phyloP scores from a whole-genome alignment of 2,888 invertebrate species.

The Adelognathus sp. region DNA sequence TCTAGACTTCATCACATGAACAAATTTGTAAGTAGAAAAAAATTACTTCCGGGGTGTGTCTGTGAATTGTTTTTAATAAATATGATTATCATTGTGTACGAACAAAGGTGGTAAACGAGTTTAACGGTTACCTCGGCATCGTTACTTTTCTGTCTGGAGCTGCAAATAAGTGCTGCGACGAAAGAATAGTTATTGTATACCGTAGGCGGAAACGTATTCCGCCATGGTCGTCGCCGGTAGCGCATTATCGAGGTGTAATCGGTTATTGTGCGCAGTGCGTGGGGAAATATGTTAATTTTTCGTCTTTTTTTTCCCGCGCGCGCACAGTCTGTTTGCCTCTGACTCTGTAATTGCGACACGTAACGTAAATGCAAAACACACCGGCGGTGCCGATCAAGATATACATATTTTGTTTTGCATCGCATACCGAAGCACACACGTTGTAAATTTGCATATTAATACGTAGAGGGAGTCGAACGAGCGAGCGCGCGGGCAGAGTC shows the following conservation, averaged over 20 bases:
- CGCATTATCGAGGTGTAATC: constrained; percentile 58
- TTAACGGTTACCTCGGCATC: constrained; percentile 23
- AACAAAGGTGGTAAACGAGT: background rate
- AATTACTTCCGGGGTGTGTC: too few relatives aligned
- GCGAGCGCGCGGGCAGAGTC: background rate
- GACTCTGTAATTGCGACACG: constrained; percentile 64
- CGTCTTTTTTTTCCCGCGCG: background rate
- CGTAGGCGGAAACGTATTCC: constrained; percentile 63
- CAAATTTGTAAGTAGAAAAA: too few relatives aligned
- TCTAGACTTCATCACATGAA: too few relatives aligned
- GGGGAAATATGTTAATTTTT: constrained; percentile 60
- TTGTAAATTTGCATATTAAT: constrained; percentile 57
- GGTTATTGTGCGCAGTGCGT: constrained; percentile 60
- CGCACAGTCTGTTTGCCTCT: constrained; percentile 48
- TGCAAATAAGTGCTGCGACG: constrained; percentile 37
- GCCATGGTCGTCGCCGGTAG: constrained; percentile 47
- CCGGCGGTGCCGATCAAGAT: constrained; percentile 53
- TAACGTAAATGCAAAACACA: constrained; percentile 63
- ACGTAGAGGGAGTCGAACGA: constrained; percentile 30
- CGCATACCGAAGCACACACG: constrained; percentile 54
- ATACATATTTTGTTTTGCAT: constrained; percentile 58
- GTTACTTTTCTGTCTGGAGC: constrained; percentile 16
- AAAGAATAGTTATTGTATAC: constrained; percentile 48
- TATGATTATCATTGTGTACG: background rate
- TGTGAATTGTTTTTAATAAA: too few relatives aligned